A percentile compares a stretch with the other conserved stretches of the same genome.
Conservation (phyloP, 2,888 invertebrate genomes). For the Nemotelus pantherinus region DNA sequence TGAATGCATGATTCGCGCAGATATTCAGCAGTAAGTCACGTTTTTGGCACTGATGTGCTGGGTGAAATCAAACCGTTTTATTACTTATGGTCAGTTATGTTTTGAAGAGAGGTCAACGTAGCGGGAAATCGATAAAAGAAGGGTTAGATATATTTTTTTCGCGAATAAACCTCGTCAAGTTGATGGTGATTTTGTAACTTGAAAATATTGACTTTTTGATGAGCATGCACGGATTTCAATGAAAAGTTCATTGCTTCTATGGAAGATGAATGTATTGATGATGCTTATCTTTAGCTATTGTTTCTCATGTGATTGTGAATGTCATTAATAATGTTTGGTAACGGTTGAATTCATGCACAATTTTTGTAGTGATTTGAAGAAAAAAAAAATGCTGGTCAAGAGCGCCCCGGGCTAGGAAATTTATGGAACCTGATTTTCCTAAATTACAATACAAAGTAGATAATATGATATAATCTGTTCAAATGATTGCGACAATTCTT, state of each 20-base stretch:
- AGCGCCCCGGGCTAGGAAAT: no score
- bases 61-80: conserved; percentile 6
- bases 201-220: neutral
- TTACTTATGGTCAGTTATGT: conserved; percentile 38
- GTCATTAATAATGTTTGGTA: no score
- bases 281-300: no score
- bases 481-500: no score
- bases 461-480: no score
- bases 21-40: conserved; percentile 21
- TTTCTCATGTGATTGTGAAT: no score
- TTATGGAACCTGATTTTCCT: no score
- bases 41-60: conserved; percentile 11
- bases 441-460: no score
- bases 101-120: neutral
- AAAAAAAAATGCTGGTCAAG: no score
- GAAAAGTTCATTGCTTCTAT: conserved; percentile 10
- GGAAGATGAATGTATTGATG: neutral
- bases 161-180: neutral
- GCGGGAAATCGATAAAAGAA: neutral
- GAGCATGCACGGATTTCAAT: neutral
- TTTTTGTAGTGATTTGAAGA: no score
- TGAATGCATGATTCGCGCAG: conserved; percentile 12
- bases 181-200: neutral
- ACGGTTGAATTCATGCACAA: no score
- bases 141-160: neutral